Evolutionary conservation across 2,888 invertebrate species (phyloP).

Genomic region (Sarcophaga subvicina): DNA sequence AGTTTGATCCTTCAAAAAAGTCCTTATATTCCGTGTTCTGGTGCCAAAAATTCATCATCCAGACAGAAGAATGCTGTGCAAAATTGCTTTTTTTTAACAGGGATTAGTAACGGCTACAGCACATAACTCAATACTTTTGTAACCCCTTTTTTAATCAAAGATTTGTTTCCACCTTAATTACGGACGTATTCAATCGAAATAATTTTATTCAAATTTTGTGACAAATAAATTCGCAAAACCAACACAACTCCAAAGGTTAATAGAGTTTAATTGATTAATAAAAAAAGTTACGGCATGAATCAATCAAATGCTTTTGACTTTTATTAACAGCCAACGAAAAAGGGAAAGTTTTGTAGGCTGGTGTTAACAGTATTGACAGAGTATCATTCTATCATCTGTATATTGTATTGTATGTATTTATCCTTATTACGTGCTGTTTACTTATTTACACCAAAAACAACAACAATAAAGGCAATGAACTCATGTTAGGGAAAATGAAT

Average conservation of each 20-base stretch:
- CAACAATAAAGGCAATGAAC: not conserved
- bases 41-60: too few relatives aligned
- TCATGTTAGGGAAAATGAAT: conserved; percentile 29
- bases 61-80: too few relatives aligned
- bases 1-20: too few relatives aligned
- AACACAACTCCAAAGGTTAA: conserved; percentile 25
- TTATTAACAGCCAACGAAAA: conserved; percentile 25
- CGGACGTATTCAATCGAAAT: too few relatives aligned
- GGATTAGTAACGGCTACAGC: too few relatives aligned
- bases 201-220: too few relatives aligned
- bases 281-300: conserved; percentile 15
- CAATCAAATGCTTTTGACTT: conserved; percentile 24
- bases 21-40: too few relatives aligned
- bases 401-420: not conserved
- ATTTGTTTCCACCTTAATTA: too few relatives aligned
- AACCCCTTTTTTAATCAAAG: too few relatives aligned
- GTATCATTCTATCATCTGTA: not conserved
- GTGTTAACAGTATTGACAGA: too few relatives aligned
- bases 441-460: not conserved
- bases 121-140: too few relatives aligned
- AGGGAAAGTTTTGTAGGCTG: not conserved
- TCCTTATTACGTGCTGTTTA: not conserved
- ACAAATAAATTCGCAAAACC: not conserved
- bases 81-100: too few relatives aligned
- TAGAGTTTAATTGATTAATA: conserved; percentile 23